Percentiles rank a stretch among this genome's conserved stretches.
Conservation (phyloP, 2,113 vertebrate genomes). For the Collichthys lucidus region DNA sequence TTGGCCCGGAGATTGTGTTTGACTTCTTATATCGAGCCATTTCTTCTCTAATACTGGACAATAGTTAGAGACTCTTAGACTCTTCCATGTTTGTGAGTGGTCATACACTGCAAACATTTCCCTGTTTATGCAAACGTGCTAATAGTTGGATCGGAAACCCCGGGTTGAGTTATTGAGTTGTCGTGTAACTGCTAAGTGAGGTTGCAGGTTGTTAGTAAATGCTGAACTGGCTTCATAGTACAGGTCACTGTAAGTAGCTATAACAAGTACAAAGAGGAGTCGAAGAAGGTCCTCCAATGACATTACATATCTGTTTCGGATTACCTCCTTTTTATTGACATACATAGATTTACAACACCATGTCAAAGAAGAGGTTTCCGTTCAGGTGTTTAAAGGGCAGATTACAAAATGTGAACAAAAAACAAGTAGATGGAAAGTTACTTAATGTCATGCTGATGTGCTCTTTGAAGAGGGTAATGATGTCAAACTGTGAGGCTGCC, state of each 20-base stretch:
- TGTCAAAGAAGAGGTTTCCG: not conserved
- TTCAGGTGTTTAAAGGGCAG: not conserved
- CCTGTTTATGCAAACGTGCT: no score
- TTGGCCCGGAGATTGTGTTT: no score
- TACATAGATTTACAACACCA: no score
- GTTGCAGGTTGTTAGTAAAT: not conserved
- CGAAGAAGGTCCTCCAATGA: not conserved
- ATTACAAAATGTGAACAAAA: conserved; percentile 8
- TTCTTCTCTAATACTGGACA: no score
- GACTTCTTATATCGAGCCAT: no score
- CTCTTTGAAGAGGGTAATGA: conserved; percentile 3
- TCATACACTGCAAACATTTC: no score
- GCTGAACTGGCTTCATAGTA: not conserved
- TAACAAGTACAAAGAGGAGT: not conserved
- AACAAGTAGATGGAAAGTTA: conserved; percentile 1
- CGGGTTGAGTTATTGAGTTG: not conserved
- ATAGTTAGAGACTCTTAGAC: no score
- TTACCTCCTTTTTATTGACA: not conserved
- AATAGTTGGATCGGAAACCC: not conserved
- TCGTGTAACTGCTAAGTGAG: not conserved
- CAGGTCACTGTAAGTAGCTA: no score
- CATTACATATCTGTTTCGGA: not conserved
- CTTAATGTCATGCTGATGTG: not conserved
- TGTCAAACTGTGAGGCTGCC: conserved; percentile 23
- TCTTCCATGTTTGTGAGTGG: no score